These are phyloP conservation scores for Ptychoptera contaminata DNA, from an alignment of 2,888 invertebrate species.

Conservation along the genomic window DNA sequence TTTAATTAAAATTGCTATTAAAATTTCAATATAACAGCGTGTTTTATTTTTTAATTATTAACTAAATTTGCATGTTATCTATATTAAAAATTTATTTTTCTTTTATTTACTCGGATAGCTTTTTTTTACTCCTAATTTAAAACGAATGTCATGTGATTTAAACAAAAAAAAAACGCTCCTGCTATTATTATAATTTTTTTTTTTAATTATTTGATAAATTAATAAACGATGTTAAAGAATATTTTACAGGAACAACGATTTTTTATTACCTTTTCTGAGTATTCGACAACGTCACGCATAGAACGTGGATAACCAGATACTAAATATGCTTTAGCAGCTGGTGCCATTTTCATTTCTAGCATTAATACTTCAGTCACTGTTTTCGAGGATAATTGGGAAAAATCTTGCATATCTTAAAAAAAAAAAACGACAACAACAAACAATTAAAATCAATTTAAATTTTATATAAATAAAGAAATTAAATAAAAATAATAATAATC, in stretches of 20 bases:
- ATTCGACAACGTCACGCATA: conserved; percentile 83
- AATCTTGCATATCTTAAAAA: conserved; percentile 68
- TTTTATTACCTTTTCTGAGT: conserved; percentile 65
- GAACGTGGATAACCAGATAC: conserved; percentile 82
- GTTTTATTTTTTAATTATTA: too few species aligned
- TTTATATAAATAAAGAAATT: not conserved
- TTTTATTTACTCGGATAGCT: too few species aligned
- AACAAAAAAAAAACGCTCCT: not conserved
- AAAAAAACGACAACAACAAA: conserved; percentile 1
- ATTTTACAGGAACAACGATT: not conserved
- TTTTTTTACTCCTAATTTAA: too few species aligned
- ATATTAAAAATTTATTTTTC: too few species aligned
- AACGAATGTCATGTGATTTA: too few species aligned
- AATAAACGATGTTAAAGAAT: not conserved
- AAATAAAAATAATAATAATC: conserved; percentile 14
- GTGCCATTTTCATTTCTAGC: conserved; percentile 88
- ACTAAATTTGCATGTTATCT: too few species aligned
- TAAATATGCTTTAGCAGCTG: conserved; percentile 71
- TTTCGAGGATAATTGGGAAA: conserved; percentile 68
- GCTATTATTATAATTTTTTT: not conserved
- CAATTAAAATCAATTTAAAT: not conserved
- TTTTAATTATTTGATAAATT: not conserved
- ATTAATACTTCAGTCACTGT: conserved; percentile 80
- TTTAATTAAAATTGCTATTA: too few species aligned
- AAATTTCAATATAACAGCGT: too few species aligned